These are phyloP conservation scores for Hiodon tergisus DNA, from an alignment of 2,113 vertebrate genomes.

Conservation along the genomic window DNA sequence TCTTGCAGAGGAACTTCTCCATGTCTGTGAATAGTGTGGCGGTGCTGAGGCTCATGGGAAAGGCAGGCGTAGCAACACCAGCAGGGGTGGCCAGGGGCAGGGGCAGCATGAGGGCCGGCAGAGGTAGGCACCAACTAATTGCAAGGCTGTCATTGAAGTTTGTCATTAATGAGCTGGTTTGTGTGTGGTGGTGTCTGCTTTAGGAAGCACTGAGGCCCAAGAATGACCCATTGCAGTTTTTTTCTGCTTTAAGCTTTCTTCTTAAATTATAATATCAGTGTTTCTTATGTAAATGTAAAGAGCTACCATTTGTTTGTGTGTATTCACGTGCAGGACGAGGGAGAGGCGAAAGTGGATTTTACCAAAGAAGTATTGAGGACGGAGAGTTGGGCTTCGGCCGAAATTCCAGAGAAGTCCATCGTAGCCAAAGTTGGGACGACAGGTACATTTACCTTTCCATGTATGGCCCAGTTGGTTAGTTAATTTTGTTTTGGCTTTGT, in stretches of 20 bases:
- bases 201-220: neutral
- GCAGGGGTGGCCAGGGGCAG: conserved; percentile 58
- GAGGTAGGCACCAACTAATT: conserved; percentile 49
- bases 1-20: conserved; percentile 71
- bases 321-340: conserved; percentile 55
- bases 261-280: too few species aligned
- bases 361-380: conserved; percentile 71
- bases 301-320: neutral
- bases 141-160: too few species aligned
- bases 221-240: too few species aligned
- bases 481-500: neutral
- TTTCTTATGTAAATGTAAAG: neutral
- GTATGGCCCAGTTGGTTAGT: neutral
- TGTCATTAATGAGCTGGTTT: neutral
- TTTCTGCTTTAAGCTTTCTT: too few species aligned
- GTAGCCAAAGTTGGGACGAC: conserved; percentile 77
- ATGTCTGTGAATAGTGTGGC: conserved; percentile 76
- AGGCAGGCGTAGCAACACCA: conserved; percentile 55
- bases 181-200: neutral
- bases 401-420: conserved; percentile 63
- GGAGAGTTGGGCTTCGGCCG: conserved; percentile 63
- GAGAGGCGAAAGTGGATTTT: conserved; percentile 65
- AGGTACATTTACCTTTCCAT: conserved; percentile 46
- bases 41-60: conserved; percentile 74
- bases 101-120: conserved; percentile 61